phyloP scores from a whole-genome alignment of 1,140 invertebrate species.

The Tribolium castaneum region DNA sequence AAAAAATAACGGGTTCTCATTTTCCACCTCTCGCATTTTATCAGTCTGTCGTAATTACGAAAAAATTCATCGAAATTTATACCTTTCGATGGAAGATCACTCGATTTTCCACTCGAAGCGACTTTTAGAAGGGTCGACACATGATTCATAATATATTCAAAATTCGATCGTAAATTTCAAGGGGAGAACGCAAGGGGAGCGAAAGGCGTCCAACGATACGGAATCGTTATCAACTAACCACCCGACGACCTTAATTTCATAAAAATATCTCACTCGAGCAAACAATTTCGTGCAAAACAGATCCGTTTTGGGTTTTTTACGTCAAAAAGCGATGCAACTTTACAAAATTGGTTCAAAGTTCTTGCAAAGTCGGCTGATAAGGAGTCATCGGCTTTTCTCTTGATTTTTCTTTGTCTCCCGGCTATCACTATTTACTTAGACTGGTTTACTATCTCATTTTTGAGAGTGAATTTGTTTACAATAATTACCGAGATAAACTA shows the following conservation, averaged over 20 bases:
- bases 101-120: background rate
- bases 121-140: background rate
- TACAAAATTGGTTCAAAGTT: constrained; percentile 16
- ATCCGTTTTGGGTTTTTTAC: background rate
- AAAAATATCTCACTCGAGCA: background rate
- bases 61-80: background rate
- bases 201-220: background rate
- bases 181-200: background rate
- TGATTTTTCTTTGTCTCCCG: constrained; percentile 18
- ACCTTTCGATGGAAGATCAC: background rate
- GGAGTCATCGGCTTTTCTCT: constrained; percentile 25
- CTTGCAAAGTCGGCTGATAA: constrained; percentile 22
- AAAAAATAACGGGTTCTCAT: constrained; percentile 19
- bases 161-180: constrained; percentile 21
- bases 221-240: constrained; percentile 23
- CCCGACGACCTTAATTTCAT: background rate
- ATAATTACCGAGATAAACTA: background rate
- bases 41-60: background rate
- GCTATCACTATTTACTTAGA: constrained; percentile 24
- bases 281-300: background rate
- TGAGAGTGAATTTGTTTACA: constrained; percentile 11
- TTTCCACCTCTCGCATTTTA: background rate
- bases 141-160: constrained; percentile 35
- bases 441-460: constrained; percentile 1
- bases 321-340: background rate